Evolutionary conservation across 1,140 invertebrate genomes (phyloP).

Genomic region (Leptonema lineaticorne): DNA sequence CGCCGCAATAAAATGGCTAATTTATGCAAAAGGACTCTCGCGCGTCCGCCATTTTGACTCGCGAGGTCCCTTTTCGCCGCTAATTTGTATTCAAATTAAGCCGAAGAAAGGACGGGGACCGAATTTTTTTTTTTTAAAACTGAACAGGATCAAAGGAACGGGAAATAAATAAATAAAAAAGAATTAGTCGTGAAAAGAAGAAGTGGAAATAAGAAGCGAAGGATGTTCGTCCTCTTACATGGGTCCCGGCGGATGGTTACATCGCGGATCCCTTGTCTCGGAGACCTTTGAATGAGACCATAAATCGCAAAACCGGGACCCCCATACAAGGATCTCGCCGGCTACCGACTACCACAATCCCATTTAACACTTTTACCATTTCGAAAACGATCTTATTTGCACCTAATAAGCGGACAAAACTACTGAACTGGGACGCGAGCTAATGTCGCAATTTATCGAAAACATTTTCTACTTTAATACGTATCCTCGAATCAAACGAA

Average conservation of each 20-base stretch:
- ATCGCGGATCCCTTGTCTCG: conserved; percentile 9
- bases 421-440: too few relatives aligned
- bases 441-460: too few relatives aligned
- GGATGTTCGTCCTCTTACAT: conserved; percentile 7
- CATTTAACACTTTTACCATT: conserved; percentile 22
- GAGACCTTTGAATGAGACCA: conserved; percentile 39
- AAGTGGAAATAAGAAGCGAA: not conserved
- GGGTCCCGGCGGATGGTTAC: conserved; percentile 30
- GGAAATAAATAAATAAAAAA: too few relatives aligned
- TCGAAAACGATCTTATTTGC: conserved; percentile 2
- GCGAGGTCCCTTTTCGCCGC: conserved; percentile 11
- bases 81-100: conserved; percentile 41
- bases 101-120: too few relatives aligned
- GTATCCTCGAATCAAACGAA: too few relatives aligned
- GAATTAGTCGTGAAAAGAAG: conserved; percentile 5
- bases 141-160: too few relatives aligned
- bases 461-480: too few relatives aligned
- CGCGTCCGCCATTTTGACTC: too few relatives aligned
- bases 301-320: conserved; percentile 32
- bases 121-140: too few relatives aligned
- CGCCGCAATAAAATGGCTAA: not conserved
- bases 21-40: too few relatives aligned
- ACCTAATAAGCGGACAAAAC: not conserved
- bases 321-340: conserved; percentile 1
- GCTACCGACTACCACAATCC: conserved; percentile 28